Evolutionary conservation across 30 jellyfish, hydroid and myxozoan genomes (phyloP), one percentile per base, ranked within the genome.

Genomic region (Pseudorhiza aurosa): DNA sequence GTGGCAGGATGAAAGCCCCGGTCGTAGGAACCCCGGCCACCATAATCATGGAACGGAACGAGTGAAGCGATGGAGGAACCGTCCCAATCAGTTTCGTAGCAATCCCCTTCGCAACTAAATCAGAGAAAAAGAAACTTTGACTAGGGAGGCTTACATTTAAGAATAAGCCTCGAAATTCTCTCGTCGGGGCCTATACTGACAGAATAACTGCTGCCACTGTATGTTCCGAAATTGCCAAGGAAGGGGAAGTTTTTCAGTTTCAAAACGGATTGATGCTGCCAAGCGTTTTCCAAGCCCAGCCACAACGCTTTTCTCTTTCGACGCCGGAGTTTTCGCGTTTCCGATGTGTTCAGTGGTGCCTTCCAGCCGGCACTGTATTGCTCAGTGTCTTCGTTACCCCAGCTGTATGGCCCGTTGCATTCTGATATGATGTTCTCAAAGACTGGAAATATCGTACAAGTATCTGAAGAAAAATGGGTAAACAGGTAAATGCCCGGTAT

Each of bases 141-240:
- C n/a, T n/a, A n/a, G n/a, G n/a, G n/a, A n/a, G n/a, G 14, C 64
- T 42, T 70, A 80, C 91, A 35, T 32, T 80, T 65, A 58, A 80
- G 36, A 69, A 89, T 89, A 5, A 53, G 78, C 80, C 80, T 78
- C 1, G 98, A 91, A 29, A 85, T 71, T 35, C 95, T 78, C 46
- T 72, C 80, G 40, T 84, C 88, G 10, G 98, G 98, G 2, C 98
- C 98, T 58, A 91, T 77, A 56, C 96, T 91, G 46, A 85, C 98
- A 0, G 98, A 60, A 47, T 83, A 91, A 31, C 96, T 74, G 64
- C 96, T 74, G 2, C 98, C 98, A 63, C 95, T 68, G 59, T 91
- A 91, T 17, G 98, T 83, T 45, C 87, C 91, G 40, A 91, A 83
- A 36, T 51, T 69, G 29, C 98, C 98, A 50, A 76, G 53, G 82